Evolutionary conservation across 2,113 vertebrate genomes (phyloP).

Genomic region (Rhynchomys soricoides): DNA sequence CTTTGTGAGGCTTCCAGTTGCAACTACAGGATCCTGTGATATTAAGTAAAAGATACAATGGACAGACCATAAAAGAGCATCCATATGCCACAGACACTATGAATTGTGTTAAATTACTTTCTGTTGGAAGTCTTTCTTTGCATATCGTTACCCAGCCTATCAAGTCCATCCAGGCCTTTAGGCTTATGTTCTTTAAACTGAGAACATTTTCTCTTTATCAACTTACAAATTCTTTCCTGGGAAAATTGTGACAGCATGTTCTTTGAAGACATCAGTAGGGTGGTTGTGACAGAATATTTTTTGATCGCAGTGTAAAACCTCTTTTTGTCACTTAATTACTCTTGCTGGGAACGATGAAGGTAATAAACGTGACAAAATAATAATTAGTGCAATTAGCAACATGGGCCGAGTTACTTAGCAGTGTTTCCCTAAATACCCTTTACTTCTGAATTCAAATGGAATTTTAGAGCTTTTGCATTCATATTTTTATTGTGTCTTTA

Average conservation of each 20-base stretch:
- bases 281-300: constrained; percentile 56
- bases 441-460: constrained; percentile 65
- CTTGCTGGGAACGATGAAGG: constrained; percentile 57
- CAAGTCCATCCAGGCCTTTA: constrained; percentile 63
- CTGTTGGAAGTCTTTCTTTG: constrained; percentile 35
- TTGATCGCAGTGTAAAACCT: constrained; percentile 66
- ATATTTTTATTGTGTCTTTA: constrained; percentile 49
- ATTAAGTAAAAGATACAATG: constrained; percentile 61
- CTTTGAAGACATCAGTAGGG: constrained; percentile 57
- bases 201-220: constrained; percentile 63
- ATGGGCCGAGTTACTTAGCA: constrained; percentile 58
- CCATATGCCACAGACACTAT: constrained; percentile 53
- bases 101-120: constrained; percentile 69
- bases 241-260: constrained; percentile 63
- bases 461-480: constrained; percentile 61
- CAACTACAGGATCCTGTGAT: constrained; percentile 57
- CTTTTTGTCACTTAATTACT: constrained; percentile 78
- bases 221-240: constrained; percentile 54
- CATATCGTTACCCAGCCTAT: constrained; percentile 38
- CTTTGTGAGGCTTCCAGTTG: constrained; percentile 48
- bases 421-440: constrained; percentile 58
- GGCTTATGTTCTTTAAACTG: constrained; percentile 65
- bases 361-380: constrained; percentile 71
- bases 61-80: constrained; percentile 54
- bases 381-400: constrained; percentile 49